Percentiles rank a stretch among this genome's conserved stretches.
phyloP scores from a whole-genome alignment of 2,113 vertebrate species.

The Poeciliopsis prolifica region DNA sequence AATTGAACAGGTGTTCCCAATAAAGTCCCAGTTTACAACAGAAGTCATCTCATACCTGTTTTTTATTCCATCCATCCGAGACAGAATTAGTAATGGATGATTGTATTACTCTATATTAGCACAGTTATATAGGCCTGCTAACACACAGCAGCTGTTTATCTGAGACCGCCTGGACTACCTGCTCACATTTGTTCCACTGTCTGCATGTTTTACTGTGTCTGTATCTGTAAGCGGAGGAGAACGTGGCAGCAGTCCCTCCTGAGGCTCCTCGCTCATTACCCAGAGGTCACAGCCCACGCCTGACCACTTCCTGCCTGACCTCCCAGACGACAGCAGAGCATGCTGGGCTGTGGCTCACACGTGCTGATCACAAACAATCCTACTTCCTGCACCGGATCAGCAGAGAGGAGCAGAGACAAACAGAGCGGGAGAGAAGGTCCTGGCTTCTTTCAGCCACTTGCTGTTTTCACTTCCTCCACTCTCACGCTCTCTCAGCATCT shows the following conservation, averaged over 20 bases:
- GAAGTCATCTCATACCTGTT: not conserved
- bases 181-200: not conserved
- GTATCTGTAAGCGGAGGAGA: slow-evolving; percentile 26
- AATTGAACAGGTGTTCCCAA: not conserved
- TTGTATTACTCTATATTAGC: not conserved
- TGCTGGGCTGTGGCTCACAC: slow-evolving; percentile 72
- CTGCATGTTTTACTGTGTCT: slow-evolving; percentile 1
- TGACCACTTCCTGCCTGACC: slow-evolving; percentile 76
- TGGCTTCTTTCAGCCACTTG: slow-evolving; percentile 66
- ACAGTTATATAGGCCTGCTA: not conserved
- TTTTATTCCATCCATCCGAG: not conserved
- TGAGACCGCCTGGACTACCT: not conserved
- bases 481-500: slow-evolving; percentile 67
- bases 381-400: slow-evolving; percentile 67
- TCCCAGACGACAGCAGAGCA: slow-evolving; percentile 66
- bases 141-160: slow-evolving; percentile 7
- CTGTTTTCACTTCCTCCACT: slow-evolving; percentile 76
- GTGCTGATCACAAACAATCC: slow-evolving; percentile 74
- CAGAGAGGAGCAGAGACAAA: slow-evolving; percentile 17
- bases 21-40: not conserved
- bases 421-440: slow-evolving; percentile 44
- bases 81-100: not conserved
- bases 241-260: slow-evolving; percentile 55
- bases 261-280: slow-evolving; percentile 70
- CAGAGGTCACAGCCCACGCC: slow-evolving; percentile 76